A percentile compares a stretch with the other conserved stretches of the same genome.
Conservation (phyloP, 1,140 invertebrate genomes). For the Maniola jurtina region DNA sequence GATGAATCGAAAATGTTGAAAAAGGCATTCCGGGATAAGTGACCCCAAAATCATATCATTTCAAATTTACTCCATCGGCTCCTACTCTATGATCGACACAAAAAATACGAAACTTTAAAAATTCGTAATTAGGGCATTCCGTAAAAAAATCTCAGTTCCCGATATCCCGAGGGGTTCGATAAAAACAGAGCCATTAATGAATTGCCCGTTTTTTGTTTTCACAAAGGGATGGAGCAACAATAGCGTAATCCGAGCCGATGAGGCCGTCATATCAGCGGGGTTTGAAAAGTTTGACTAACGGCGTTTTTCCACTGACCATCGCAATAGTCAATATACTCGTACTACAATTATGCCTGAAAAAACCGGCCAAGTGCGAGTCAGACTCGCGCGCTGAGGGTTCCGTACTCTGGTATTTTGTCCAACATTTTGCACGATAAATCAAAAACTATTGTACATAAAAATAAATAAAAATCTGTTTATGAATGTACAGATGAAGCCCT, state of each 20-base stretch:
- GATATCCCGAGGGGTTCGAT: slow-evolving; percentile 30
- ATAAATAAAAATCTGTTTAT: too few relatives aligned
- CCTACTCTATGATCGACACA: neutral
- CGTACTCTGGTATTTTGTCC: too few relatives aligned
- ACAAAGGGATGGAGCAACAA: slow-evolving; percentile 37
- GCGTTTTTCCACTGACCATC: neutral
- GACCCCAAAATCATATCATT: too few relatives aligned
- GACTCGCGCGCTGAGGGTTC: too few relatives aligned
- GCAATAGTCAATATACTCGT: neutral
- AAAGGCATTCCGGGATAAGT: too few relatives aligned
- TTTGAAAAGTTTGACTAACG: slow-evolving; percentile 25
- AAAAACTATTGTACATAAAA: too few relatives aligned
- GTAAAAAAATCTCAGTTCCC: slow-evolving; percentile 35
- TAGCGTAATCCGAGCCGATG: slow-evolving; percentile 36
- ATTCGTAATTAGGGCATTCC: slow-evolving; percentile 31
- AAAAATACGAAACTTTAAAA: slow-evolving; percentile 23
- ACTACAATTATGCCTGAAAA: too few relatives aligned
- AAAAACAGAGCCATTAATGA: slow-evolving; percentile 37
- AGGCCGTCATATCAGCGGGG: slow-evolving; percentile 31
- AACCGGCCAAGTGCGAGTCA: too few relatives aligned
- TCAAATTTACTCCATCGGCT: neutral
- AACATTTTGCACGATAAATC: too few relatives aligned
- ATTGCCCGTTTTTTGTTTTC: slow-evolving; percentile 40
- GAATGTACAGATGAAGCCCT: too few relatives aligned
- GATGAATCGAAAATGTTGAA: too few relatives aligned